phyloP scores from a whole-genome alignment of 2,888 invertebrate genomes.

The Polylopha cassiicola region DNA sequence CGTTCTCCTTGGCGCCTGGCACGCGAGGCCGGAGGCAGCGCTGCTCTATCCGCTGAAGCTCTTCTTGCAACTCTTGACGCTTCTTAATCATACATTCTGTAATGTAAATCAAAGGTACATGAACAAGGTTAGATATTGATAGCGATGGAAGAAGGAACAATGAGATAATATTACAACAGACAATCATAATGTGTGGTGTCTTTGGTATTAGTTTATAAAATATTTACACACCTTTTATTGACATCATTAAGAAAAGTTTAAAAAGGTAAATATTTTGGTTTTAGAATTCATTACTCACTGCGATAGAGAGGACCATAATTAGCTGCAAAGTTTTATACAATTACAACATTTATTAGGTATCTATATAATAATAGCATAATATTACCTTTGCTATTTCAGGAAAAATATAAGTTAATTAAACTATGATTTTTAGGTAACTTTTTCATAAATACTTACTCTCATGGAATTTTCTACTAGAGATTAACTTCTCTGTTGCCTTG shows the following conservation, averaged over 20 bases:
- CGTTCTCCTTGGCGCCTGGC: slow-evolving; percentile 53
- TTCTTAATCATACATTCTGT: slow-evolving; percentile 81
- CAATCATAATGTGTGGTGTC: no score
- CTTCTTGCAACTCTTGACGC: slow-evolving; percentile 79
- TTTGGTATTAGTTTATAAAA: no score
- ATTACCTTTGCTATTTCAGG: no score
- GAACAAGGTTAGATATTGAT: no score
- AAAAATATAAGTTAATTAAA: no score
- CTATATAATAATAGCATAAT: no score
- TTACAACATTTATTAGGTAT: no score
- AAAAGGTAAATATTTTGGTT: background rate
- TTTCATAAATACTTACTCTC: slow-evolving; percentile 73
- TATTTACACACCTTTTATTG: no score
- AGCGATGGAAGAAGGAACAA: no score
- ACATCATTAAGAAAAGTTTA: background rate
- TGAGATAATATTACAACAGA: no score
- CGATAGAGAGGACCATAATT: slow-evolving; percentile 52
- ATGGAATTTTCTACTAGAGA: slow-evolving; percentile 79
- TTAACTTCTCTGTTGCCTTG: slow-evolving; percentile 81
- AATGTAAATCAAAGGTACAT: no score
- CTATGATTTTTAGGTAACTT: background rate
- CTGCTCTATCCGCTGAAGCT: slow-evolving; percentile 80
- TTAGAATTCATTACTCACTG: slow-evolving; percentile 60
- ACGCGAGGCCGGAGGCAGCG: slow-evolving; percentile 54
- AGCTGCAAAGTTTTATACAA: slow-evolving; percentile 44